Base-by-base conservation (phyloP, 2,797 vertebrate genomes). In the Babyrousa celebensis region DNA sequence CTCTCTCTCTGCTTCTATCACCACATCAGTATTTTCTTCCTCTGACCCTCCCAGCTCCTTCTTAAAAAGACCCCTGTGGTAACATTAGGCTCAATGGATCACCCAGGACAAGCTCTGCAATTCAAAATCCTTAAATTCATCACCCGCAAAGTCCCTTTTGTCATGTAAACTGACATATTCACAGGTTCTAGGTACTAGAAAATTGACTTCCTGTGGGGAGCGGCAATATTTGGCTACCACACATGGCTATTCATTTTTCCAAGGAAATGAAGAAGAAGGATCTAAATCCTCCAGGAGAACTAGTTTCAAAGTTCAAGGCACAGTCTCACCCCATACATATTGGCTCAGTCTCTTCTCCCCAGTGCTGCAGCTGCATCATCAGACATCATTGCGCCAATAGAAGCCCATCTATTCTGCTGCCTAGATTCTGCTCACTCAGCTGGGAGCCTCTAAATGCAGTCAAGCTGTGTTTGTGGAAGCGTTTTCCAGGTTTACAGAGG, bases 221-320 rank as follows among this genome's bases (percentile, higher is more conserved):
- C n/a, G 48, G 12, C 36, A 84, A 87, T 89, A 93, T 70, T 89
- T 29, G 77, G 77, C n/a, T 36, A 82, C 5, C 48, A 54, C 63
- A 85, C 2, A 85, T 16, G 74, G 32, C 4, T 87, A 54, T 68
- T 92, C 87, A 94, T 82, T 85, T 95, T 92, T n/a, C 60, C 43
- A 95, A 89, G 6, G 43, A 96, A 94, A 96, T 65, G 7, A 80
- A 91, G 92, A 82, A 74, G 18, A 83, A 91, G 79, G 15, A 85
- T 58, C 23, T 87, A 90, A 94, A 95, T 93, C 60, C 72, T 88
- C n/a, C 29, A 87, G 29, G 58, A 96, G 67, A 88, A 96, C 23
- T 65, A 58, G 12, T 93, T 95, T 58, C 67, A 78, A 97, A 91
- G 65, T 92, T 94, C 32, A 94, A 91, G 36, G 56, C 43, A 89